A percentile compares a stretch with the other conserved stretches of the same genome.
Evolutionary conservation across 2,888 invertebrate species (phyloP).

Genomic region (Venusia cambrica): DNA sequence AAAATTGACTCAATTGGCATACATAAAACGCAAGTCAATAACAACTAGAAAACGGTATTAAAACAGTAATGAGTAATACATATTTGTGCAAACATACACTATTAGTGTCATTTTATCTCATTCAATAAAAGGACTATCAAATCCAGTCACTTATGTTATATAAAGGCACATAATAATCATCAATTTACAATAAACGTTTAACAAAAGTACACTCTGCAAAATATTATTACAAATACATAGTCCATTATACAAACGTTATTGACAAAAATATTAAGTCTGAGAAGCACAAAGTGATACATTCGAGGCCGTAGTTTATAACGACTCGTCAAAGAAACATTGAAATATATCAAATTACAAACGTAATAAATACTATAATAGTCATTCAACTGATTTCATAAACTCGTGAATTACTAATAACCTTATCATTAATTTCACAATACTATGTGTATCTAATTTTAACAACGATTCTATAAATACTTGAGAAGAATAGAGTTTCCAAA

Average conservation of each 20-base stretch:
- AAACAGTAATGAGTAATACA: slow-evolving; percentile 60
- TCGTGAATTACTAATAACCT: slow-evolving; percentile 12
- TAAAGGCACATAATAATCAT: slow-evolving; percentile 78
- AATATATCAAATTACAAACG: slow-evolving; percentile 1
- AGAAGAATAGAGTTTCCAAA: slow-evolving; percentile 49
- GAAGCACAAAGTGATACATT: slow-evolving; percentile 25
- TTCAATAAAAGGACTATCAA: slow-evolving; percentile 65
- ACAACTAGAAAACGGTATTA: slow-evolving; percentile 56
- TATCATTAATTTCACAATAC: slow-evolving; percentile 12
- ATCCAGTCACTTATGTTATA: slow-evolving; percentile 69
- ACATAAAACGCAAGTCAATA: slow-evolving; percentile 57
- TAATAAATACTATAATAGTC: slow-evolving; percentile 11
- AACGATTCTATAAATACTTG: slow-evolving; percentile 34
- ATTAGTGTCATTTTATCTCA: slow-evolving; percentile 54
- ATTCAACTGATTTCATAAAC: slow-evolving; percentile 13
- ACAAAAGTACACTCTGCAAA: slow-evolving; percentile 52
- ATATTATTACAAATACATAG: slow-evolving; percentile 43
- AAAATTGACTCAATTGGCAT: slow-evolving; percentile 66
- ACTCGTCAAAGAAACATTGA: slow-evolving; percentile 8
- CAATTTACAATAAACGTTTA: slow-evolving; percentile 65
- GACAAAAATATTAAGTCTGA: slow-evolving; percentile 31
- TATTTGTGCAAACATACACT: slow-evolving; percentile 72
- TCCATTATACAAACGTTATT: slow-evolving; percentile 12
- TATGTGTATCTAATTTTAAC: slow-evolving; percentile 22
- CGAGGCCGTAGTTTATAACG: slow-evolving; percentile 15